Evolutionary conservation across 1,140 invertebrate genomes (phyloP).

Genomic region (Druon quercuslanigerum): DNA sequence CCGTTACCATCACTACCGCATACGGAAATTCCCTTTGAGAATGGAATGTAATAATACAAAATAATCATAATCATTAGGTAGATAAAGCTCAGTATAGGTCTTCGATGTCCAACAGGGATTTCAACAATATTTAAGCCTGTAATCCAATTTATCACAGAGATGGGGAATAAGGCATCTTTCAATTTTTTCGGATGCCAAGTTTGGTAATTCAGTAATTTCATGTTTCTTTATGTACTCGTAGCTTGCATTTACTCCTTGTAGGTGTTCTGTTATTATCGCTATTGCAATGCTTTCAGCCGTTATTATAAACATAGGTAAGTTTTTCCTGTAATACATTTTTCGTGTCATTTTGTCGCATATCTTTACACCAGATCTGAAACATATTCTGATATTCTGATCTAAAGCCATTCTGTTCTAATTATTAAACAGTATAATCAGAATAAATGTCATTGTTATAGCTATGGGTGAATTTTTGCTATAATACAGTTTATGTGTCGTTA

Average conservation of each 20-base stretch:
- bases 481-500: too few relatives aligned
- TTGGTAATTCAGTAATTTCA: not conserved
- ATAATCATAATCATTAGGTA: not conserved
- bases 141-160: conserved; percentile 12
- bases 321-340: too few relatives aligned
- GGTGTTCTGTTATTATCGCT: not conserved
- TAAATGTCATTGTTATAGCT: too few relatives aligned
- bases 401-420: too few relatives aligned
- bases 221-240: not conserved
- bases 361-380: too few relatives aligned
- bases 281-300: too few relatives aligned
- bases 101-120: conserved; percentile 2
- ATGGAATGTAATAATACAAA: not conserved
- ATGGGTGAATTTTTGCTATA: too few relatives aligned
- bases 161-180: not conserved
- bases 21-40: not conserved
- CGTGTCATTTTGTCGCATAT: too few relatives aligned
- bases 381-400: too few relatives aligned
- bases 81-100: conserved; percentile 9
- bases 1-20: too few relatives aligned
- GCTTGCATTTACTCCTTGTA: not conserved
- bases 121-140: conserved; percentile 21
- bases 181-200: conserved; percentile 5
- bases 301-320: too few relatives aligned
- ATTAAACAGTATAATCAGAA: too few relatives aligned